phyloP scores from a whole-genome alignment of 2,113 vertebrate species.

The Archilochus colubris region DNA sequence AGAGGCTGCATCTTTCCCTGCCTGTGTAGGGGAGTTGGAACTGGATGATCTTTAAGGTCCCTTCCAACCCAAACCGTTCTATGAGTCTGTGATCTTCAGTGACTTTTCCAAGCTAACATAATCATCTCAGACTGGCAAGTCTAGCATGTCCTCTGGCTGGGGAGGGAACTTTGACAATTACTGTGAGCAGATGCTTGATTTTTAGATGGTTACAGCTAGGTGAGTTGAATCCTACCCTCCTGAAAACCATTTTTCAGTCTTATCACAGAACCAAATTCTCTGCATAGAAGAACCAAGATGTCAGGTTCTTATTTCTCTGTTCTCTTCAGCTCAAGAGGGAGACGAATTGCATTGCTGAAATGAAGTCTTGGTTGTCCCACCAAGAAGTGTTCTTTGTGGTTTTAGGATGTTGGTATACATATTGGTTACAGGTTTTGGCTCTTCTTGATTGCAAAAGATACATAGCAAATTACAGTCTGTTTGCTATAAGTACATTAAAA shows the following conservation, averaged over 20 bases:
- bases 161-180: background rate
- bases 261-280: background rate
- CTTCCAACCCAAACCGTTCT: no score
- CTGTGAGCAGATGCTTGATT: background rate
- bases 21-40: no score
- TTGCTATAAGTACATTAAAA: slow-evolving; percentile 29
- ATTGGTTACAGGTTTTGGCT: slow-evolving; percentile 22
- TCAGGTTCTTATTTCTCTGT: background rate
- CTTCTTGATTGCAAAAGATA: background rate
- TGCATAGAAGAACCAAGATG: background rate
- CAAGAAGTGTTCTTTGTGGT: background rate
- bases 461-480: background rate
- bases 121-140: background rate
- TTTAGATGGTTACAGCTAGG: background rate
- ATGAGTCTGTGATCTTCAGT: background rate
- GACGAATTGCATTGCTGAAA: slow-evolving; percentile 11
- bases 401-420: background rate
- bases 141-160: background rate
- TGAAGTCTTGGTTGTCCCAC: background rate
- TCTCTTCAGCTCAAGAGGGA: background rate
- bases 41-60: no score
- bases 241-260: background rate
- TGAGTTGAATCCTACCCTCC: background rate
- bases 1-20: background rate
- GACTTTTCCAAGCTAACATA: background rate